Base-by-base conservation (phyloP, 2,888 invertebrate genomes). In the Calephelis perditalis region DNA sequence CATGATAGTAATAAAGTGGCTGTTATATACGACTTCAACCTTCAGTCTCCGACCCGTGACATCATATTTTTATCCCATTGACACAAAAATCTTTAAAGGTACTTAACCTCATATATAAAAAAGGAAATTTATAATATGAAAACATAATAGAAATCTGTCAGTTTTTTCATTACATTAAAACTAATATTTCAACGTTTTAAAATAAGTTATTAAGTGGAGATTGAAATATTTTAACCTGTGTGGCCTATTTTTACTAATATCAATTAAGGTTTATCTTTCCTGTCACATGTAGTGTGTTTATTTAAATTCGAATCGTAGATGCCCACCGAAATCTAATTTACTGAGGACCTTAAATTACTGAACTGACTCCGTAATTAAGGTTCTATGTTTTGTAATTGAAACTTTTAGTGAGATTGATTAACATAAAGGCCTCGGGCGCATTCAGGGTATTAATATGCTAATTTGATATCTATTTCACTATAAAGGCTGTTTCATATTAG, bases 341-440 rank as follows among this genome's bases (percentile, higher is more conserved):
- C 43, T 40, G 26, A 44, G 40, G 40, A 43, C 62, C 57, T 52
- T 54, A 57, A 52, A 57, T 61, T 56, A 62, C 55, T 49, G 46
- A 40, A 35, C n/a, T 44, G 60, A 45, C 57, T 36, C 49, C 36
- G 59, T 62, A 66, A 66, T 67, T 63, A 65, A 65, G 61, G 61
- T 58, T 10, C 57, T 62, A 55, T 60, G 60, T 47, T 58, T 63
- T 69, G 72, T 74, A 74, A 74, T 74, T 73, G 73, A 71, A 73
- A 71, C 73, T 69, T 68, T 76, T 71, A 70, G 68, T 63, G 62
- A 65, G 65, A 70, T 71, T 71, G 69, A 75, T 76, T 75, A 69
- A 71, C 75, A 74, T 75, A 74, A 72, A 71, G 64, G 66, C 63
- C 62, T 56, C 52, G 43, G 60, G 61, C 60, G 64, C 52, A 61